phyloP scores from a whole-genome alignment of 2,888 invertebrate species.

The Drosophila niveifrons region DNA sequence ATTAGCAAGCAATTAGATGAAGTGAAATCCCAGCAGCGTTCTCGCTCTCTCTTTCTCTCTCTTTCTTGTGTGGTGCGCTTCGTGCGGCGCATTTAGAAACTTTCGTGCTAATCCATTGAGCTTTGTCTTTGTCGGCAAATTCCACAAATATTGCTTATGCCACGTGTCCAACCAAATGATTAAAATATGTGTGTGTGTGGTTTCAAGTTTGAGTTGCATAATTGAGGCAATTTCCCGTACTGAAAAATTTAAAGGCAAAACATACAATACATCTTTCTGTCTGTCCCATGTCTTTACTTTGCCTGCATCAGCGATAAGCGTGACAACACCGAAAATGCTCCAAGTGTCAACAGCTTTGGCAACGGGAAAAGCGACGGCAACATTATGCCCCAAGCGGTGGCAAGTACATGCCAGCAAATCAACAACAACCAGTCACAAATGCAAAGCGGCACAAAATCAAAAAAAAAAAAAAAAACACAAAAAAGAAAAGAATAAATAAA shows the following conservation, averaged over 20 bases:
- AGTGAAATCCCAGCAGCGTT: slow-evolving; percentile 22
- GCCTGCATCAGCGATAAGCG: slow-evolving; percentile 64
- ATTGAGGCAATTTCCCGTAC: slow-evolving; percentile 1
- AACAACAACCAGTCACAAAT: slow-evolving; percentile 34
- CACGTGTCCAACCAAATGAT: not conserved
- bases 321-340: slow-evolving; percentile 60
- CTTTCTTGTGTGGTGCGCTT: not conserved
- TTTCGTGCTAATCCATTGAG: not conserved
- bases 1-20: slow-evolving; percentile 56
- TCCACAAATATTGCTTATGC: slow-evolving; percentile 11
- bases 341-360: slow-evolving; percentile 61
- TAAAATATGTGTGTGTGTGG: too few species aligned
- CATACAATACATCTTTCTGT: slow-evolving; percentile 28
- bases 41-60: not conserved
- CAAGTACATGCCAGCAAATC: slow-evolving; percentile 51
- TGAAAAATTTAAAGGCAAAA: too few species aligned
- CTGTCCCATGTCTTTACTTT: slow-evolving; percentile 29
- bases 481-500: too few species aligned
- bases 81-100: not conserved
- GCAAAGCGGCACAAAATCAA: slow-evolving; percentile 20
- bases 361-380: not conserved
- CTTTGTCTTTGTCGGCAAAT: not conserved
- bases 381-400: slow-evolving; percentile 1
- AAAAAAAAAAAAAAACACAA: not conserved
- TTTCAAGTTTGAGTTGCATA: not conserved